Conservation (phyloP, 2,113 vertebrate species). For the Scytalopus superciliaris region DNA sequence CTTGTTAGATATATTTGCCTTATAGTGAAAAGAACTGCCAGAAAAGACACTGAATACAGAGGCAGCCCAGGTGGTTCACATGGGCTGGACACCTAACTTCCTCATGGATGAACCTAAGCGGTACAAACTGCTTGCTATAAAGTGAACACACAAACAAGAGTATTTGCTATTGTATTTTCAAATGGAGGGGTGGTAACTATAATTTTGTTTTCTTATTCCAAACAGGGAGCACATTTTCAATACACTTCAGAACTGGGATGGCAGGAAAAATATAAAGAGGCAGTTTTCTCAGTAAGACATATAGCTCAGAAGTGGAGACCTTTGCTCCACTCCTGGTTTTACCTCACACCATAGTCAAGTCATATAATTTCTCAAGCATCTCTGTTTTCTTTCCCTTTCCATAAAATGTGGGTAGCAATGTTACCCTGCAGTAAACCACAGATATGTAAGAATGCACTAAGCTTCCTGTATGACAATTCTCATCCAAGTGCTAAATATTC, state of each 20-base stretch:
- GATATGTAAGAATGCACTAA: constrained; percentile 16
- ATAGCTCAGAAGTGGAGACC: not conserved
- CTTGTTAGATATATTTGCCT: not conserved
- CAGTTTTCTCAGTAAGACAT: not conserved
- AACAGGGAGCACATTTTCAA: not conserved
- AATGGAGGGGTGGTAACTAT: not conserved
- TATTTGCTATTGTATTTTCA: not conserved
- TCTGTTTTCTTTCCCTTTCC: not conserved
- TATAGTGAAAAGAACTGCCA: not conserved
- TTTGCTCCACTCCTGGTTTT: constrained; percentile 11
- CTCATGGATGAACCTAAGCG: not conserved
- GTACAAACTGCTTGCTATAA: not conserved
- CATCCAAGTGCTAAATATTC: constrained; percentile 53
- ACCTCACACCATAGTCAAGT: not conserved
- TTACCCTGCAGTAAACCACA: constrained; percentile 31
- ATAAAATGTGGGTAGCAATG: not conserved
- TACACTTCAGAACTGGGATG: not conserved
- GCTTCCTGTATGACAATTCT: constrained; percentile 39
- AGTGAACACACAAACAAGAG: not conserved
- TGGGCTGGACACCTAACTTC: not conserved
- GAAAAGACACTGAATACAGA: not conserved
- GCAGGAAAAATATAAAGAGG: not conserved
- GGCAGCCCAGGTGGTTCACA: not conserved
- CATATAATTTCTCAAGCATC: not conserved
- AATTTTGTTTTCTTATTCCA: not conserved